phyloP scores from a whole-genome alignment of 2,888 invertebrate genomes.

The Caradrina kadenii region DNA sequence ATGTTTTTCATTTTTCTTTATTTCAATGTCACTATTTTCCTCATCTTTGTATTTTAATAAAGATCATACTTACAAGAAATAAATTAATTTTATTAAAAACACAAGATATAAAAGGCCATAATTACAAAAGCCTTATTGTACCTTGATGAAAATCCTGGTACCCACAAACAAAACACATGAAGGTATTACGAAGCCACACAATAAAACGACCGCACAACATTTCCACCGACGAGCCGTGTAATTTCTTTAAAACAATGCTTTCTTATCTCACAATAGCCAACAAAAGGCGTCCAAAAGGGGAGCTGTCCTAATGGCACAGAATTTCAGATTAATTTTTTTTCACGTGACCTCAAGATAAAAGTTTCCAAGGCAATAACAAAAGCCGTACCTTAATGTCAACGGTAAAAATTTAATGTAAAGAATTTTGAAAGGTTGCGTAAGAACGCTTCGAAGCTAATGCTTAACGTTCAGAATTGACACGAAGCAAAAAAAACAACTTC shows the following conservation, averaged over 20 bases:
- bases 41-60: too few relatives aligned
- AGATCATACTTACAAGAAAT: too few relatives aligned
- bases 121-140: not conserved
- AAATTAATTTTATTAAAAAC: not conserved
- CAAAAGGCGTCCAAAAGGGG: conserved; percentile 70
- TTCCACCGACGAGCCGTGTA: conserved; percentile 65
- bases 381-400: conserved; percentile 57
- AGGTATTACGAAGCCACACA: conserved; percentile 32
- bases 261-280: conserved; percentile 72
- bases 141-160: conserved; percentile 24
- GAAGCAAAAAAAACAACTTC: conserved; percentile 53
- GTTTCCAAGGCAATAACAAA: conserved; percentile 61
- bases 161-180: conserved; percentile 23
- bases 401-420: conserved; percentile 60
- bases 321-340: conserved; percentile 74
- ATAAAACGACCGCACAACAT: conserved; percentile 64
- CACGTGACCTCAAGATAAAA: conserved; percentile 70
- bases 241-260: conserved; percentile 73
- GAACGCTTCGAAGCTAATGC: conserved; percentile 41
- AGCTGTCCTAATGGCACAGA: conserved; percentile 70
- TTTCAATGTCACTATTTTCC: too few relatives aligned
- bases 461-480: conserved; percentile 53
- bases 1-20: too few relatives aligned
- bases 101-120: not conserved
- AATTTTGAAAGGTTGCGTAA: conserved; percentile 60